A percentile compares a stretch with the other conserved stretches of the same genome.
Evolutionary conservation across 1,140 invertebrate genomes (phyloP).

Genomic region (Microplitis demolitor): DNA sequence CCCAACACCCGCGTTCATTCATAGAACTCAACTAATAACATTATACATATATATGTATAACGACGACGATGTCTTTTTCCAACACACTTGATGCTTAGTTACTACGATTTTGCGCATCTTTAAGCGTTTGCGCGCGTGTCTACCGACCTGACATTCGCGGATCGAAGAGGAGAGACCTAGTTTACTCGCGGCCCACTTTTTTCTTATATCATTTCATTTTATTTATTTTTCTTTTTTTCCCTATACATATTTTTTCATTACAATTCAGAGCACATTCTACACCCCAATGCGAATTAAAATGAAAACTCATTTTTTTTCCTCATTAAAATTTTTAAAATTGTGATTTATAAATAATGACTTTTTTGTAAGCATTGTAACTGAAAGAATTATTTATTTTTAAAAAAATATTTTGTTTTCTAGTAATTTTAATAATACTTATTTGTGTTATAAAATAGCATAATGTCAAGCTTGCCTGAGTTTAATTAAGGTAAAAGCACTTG

Average conservation of each 20-base stretch:
- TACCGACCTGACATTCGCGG: slow-evolving; percentile 8
- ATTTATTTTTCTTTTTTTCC: slow-evolving; percentile 6
- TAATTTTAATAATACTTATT: background rate
- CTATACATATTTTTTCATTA: background rate
- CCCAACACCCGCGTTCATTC: slow-evolving; percentile 52
- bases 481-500: slow-evolving; percentile 26
- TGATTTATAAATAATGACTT: no score
- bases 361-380: no score
- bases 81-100: background rate
- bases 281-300: no score
- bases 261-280: no score
- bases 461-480: background rate
- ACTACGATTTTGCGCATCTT: slow-evolving; percentile 14
- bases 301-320: no score
- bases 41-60: background rate
- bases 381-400: background rate
- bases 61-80: no score
- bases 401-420: background rate
- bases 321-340: background rate
- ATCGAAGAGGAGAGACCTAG: slow-evolving; percentile 22
- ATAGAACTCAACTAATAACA: slow-evolving; percentile 44
- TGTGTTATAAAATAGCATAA: background rate
- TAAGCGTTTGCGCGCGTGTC: slow-evolving; percentile 12
- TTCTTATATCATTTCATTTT: background rate
- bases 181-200: slow-evolving; percentile 16